phyloP scores from a whole-genome alignment of 2,113 vertebrate species.

The Kryptolebias marmoratus region DNA sequence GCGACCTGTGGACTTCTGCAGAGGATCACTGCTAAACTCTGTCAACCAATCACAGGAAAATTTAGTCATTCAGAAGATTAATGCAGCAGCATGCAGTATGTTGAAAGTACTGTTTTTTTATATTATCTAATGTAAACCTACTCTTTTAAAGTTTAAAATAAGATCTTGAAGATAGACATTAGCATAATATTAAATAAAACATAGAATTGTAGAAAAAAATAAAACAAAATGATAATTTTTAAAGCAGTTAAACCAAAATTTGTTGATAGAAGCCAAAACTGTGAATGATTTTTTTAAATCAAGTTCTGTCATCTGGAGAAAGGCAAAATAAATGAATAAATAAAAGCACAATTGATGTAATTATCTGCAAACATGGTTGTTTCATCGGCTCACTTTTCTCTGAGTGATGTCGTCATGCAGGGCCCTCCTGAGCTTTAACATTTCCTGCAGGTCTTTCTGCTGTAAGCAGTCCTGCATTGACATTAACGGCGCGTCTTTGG shows the following conservation, averaged over 20 bases:
- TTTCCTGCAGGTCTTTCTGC: conserved; percentile 86
- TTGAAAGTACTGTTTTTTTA: neutral
- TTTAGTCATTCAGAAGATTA: neutral
- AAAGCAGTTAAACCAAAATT: no score
- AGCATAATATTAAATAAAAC: neutral
- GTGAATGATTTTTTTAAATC: no score
- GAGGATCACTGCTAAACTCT: no score
- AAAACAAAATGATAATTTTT: no score
- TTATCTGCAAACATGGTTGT: neutral
- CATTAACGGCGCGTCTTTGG: conserved; percentile 68
- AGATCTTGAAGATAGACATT: neutral
- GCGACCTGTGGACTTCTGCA: no score
- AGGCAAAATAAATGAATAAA: no score
- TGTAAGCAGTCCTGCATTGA: conserved; percentile 89
- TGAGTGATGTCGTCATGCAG: conserved; percentile 82
- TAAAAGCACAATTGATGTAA: neutral
- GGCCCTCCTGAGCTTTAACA: conserved; percentile 86
- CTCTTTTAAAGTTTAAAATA: neutral
- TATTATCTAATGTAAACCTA: neutral
- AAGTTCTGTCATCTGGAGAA: neutral
- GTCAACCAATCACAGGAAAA: neutral
- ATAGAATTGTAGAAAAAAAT: no score
- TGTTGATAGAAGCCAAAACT: no score
- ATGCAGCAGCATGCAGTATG: no score
- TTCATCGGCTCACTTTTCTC: conserved; percentile 24